Base-by-base conservation (phyloP, 2,113 vertebrate species). In the Aplodontia rufa region DNA sequence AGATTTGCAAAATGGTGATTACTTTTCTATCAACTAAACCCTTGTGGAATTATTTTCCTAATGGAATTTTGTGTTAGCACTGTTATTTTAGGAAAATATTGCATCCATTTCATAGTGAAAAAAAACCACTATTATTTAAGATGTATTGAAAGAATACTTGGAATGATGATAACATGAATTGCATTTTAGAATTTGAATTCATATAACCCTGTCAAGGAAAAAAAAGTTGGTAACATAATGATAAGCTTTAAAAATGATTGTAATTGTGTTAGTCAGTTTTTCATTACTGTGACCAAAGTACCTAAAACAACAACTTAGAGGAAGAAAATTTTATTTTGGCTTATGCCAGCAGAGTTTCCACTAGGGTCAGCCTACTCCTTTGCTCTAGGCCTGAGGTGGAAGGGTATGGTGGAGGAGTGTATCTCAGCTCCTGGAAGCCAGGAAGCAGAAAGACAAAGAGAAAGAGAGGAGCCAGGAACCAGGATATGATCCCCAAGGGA, bases 1-100 rank as follows among this genome's bases (percentile, higher is more conserved):
- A 78, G 51, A 79, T 87, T 80, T 93, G 42, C 13, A 82, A 91
- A 97, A 90, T 35, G 22, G 55, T 82, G 47, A 85, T 86, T 82
- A 89, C 78, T 26, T 87, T 90, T 88, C 45, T 93, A 26, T 78
- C 40, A 88, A 71, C 30, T 92, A 69, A 96, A 96, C 76, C 11
- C 62, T 85, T 87, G 6, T 35, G 79, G 60, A 72, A 74, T 91
- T 80, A 78, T 91, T 71, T 97, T 85, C 37, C 28, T 75, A 55
- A 37, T 72, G 45, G 45, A 79, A 76, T n/a, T 64, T 42, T 78
- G n/a, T 12, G 47, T 78, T 94, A 49, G 91, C 30, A 72, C 30
- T 96, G 3, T 94, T 92, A 85, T 45, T 92, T 90, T 17, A 83
- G 60, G 47, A 96, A 47, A 94, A 71, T 75, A 19, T 26, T 71